Percentiles rank a stretch among this genome's conserved stretches.
These are phyloP conservation scores for Chaitophorus viminalis DNA, from an alignment of 2,888 invertebrate species.

Conservation along the genomic window DNA sequence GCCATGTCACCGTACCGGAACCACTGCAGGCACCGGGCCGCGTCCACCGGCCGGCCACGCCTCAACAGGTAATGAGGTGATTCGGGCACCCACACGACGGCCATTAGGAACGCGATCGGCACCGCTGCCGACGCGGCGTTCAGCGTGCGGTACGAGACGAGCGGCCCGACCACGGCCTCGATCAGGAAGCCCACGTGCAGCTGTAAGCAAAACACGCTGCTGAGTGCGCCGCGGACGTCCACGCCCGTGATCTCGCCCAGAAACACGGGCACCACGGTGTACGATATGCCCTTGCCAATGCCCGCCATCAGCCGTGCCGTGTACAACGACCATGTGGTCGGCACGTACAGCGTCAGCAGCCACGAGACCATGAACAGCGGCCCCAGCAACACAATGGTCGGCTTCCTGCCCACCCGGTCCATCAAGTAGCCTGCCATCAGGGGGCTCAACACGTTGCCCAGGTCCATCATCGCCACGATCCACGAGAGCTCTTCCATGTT, in stretches of 20 bases:
- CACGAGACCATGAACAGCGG: conserved; percentile 67
- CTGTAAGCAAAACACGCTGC: conserved; percentile 65
- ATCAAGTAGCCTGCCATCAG: conserved; percentile 64
- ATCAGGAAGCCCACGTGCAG: conserved; percentile 65
- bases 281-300: conserved; percentile 65
- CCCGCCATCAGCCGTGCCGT: conserved; percentile 64
- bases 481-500: conserved; percentile 63
- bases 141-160: conserved; percentile 66
- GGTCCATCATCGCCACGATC: conserved; percentile 65
- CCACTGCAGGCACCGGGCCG: conserved; percentile 27
- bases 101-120: conserved; percentile 69
- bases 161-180: conserved; percentile 63
- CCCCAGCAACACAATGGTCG: conserved; percentile 66
- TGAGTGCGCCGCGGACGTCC: conserved; percentile 65
- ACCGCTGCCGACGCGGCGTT: conserved; percentile 66
- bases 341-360: conserved; percentile 66
- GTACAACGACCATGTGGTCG: conserved; percentile 65
- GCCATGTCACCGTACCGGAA: conserved; percentile 1
- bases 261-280: conserved; percentile 65
- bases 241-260: conserved; percentile 65
- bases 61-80: conserved; percentile 74
- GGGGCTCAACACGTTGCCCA: conserved; percentile 65
- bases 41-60: conserved; percentile 68
- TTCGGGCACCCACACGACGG: conserved; percentile 68
- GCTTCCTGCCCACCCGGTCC: conserved; percentile 64